Evolutionary conservation across 2,888 invertebrate species (phyloP).

Genomic region (Megalurothrips usitatus): DNA sequence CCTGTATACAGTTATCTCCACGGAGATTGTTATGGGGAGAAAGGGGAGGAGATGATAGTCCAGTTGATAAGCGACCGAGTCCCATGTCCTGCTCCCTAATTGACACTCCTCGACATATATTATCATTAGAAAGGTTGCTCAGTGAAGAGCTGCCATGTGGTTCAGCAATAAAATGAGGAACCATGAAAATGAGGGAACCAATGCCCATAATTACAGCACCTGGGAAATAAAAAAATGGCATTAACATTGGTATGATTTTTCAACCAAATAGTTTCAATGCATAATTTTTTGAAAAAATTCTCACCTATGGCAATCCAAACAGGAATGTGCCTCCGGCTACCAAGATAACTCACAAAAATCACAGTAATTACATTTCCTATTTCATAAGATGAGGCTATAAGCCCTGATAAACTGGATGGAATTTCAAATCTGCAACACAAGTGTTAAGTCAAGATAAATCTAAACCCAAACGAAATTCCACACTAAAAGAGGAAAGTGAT

Average conservation of each 20-base stretch:
- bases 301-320: constrained; percentile 90
- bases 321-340: constrained; percentile 86
- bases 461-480: not conserved
- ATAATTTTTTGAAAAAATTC: constrained; percentile 23
- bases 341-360: constrained; percentile 92
- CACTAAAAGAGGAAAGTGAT: not conserved
- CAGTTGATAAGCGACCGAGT: constrained; percentile 52
- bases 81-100: constrained; percentile 71
- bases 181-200: constrained; percentile 86
- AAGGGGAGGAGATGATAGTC: constrained; percentile 63
- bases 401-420: constrained; percentile 86
- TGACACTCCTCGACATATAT: constrained; percentile 71
- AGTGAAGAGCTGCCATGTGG: constrained; percentile 64
- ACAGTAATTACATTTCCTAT: constrained; percentile 93
- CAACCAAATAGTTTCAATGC: not conserved
- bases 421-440: constrained; percentile 62
- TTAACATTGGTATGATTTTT: not conserved
- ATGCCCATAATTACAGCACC: constrained; percentile 90
- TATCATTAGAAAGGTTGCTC: constrained; percentile 66
- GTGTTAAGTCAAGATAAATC: constrained; percentile 40
- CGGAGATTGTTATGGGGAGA: constrained; percentile 69
- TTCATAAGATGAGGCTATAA: constrained; percentile 92
- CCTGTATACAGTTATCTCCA: constrained; percentile 72
- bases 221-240: constrained; percentile 41
- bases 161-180: constrained; percentile 87